Base-by-base conservation (phyloP, 2,113 vertebrate species). In the Corythaeola cristata region DNA sequence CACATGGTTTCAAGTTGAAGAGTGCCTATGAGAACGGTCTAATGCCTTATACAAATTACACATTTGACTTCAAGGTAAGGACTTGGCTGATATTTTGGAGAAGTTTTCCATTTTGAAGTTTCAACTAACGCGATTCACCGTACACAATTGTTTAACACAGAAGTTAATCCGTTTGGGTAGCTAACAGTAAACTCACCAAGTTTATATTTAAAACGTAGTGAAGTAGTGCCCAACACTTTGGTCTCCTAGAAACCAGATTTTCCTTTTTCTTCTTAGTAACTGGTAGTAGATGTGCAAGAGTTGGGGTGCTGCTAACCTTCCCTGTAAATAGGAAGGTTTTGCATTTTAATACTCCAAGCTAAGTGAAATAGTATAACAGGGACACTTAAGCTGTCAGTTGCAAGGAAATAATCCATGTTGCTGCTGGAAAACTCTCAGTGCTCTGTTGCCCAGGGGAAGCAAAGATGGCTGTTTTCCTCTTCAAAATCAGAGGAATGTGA, bases 21-120 rank as follows among this genome's bases (percentile, higher is more conserved):
- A 99, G 98, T 98, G 99, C 99, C 98, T 99, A 99, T 76, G 99
- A 99, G 98, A 98, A 99, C 67, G 99, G 99, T 98, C 98, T 99
- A 97, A 99, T 99, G 99, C 99, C 99, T 99, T 99, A 99, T 58
- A 99, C 99, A 63, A 99, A 99, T 98, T 99, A 99, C 94, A 99
- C 99, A 30, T 99, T 98, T 71, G 99, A 99, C 96, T 99, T 99
- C 97, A 99, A 99, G 99, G 99, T 99, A 91, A 91, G 94, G 78
- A 35, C 69, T 52, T 63, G 28, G 63, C 44, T 66, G 50, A 9
- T 62, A 15, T 37, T 96, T 90, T 39, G 21, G 28, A n/a, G 33
- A 49, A 28, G 9, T n/a, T 74, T 63, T 59, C 33, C 9, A 6
- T 52, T 56, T 73, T 53, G 26, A 69, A 76, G 78, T 45, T 76